A percentile compares a stretch with the other conserved stretches of the same genome.
These are phyloP conservation scores for Microcebus murinus DNA, from an alignment of 2,113 vertebrate species.

Conservation along the genomic window DNA sequence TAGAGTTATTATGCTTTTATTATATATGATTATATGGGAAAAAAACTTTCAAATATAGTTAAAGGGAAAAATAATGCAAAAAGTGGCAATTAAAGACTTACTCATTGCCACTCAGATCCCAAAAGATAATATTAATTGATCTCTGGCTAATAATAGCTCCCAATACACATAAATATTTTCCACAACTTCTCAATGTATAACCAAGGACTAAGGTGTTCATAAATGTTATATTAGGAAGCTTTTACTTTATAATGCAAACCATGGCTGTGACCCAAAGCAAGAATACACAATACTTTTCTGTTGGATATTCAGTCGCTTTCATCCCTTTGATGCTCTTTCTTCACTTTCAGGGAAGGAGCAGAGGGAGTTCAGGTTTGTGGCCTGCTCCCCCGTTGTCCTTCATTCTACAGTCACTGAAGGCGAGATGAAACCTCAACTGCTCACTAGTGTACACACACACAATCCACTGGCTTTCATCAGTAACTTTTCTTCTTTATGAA, in stretches of 20 bases:
- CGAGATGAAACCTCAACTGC: constrained; percentile 65
- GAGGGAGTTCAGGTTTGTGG: constrained; percentile 80
- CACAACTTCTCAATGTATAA: background rate
- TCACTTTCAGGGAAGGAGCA: constrained; percentile 82
- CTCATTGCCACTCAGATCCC: background rate
- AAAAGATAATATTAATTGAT: background rate
- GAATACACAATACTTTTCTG: constrained; percentile 83
- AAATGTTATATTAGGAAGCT: constrained; percentile 86
- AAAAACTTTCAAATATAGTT: background rate
- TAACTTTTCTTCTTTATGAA: constrained; percentile 80
- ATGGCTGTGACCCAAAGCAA: constrained; percentile 84
- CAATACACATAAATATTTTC: background rate
- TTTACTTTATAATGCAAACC: constrained; percentile 84
- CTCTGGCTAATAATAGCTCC: background rate
- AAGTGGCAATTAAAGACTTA: background rate
- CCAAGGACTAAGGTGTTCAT: constrained; percentile 80
- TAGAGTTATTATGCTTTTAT: background rate
- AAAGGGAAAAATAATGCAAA: background rate
- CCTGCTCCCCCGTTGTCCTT: constrained; percentile 82
- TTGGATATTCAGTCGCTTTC: constrained; percentile 82
- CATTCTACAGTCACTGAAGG: constrained; percentile 83
- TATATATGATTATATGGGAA: background rate
- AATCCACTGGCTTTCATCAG: constrained; percentile 83
- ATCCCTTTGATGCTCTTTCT: constrained; percentile 88
- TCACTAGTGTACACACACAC: constrained; percentile 53